Percentiles rank a stretch among this genome's conserved stretches.
Evolutionary conservation across 1,140 invertebrate species (phyloP).

Genomic region (Platorchestia sp.): DNA sequence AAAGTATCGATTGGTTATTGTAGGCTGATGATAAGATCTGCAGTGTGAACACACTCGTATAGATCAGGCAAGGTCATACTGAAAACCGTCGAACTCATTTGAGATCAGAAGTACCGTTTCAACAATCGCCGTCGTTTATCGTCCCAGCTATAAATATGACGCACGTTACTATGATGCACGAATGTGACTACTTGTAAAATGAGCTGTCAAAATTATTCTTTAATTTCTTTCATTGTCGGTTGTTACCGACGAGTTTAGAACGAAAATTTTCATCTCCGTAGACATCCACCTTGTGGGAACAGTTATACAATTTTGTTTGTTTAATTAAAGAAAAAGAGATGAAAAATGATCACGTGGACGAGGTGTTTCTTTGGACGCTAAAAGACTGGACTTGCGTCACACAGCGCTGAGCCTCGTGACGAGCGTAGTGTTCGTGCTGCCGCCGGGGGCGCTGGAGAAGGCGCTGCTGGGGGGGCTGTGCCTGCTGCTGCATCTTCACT

Average conservation of each 20-base stretch:
- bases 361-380: not conserved
- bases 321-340: not conserved
- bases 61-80: not conserved
- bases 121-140: not conserved
- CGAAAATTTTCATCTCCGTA: no score
- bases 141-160: not conserved
- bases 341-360: not conserved
- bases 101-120: not conserved
- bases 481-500: slow-evolving; percentile 47
- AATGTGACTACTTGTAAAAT: not conserved
- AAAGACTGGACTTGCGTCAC: not conserved
- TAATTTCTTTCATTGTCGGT: no score
- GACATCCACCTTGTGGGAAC: no score
- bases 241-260: no score
- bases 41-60: no score
- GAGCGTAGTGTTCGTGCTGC: slow-evolving; percentile 54
- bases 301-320: no score
- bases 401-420: slow-evolving; percentile 56
- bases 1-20: not conserved
- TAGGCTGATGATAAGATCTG: not conserved
- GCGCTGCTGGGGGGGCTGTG: slow-evolving; percentile 44
- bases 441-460: slow-evolving; percentile 53
- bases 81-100: not conserved
- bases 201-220: not conserved
- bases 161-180: not conserved